Evolutionary conservation across 2,113 vertebrate genomes (phyloP), one percentile per base, ranked within the genome.

Genomic region (Amphiprion ocellaris): DNA sequence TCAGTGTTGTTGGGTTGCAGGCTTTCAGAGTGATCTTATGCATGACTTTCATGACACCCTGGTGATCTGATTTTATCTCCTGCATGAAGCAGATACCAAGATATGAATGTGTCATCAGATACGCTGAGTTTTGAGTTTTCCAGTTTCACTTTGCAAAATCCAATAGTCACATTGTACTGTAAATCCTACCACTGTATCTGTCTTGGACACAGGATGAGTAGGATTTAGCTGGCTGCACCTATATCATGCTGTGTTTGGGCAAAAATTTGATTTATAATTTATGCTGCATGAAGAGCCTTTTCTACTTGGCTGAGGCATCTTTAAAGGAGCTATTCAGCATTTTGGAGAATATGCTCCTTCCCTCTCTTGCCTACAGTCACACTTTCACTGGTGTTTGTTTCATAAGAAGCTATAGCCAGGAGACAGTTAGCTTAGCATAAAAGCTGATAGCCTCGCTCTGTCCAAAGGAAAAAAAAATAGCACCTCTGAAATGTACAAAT

Each of bases 1-100:
- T 96, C 33, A 94, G 94, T 94, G 90, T 81, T 76, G 66, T 21
- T 53, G 50, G 64, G 63, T 15, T 59, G 24, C 69, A 69, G 63
- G 21, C 24, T 49, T 61, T 64, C 19, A 66, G 1, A 71, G 52
- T 70, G 67, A 77, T 8, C 47, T 74, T 56, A 54, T 85, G 79
- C 79, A 87, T 91, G 86, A 74, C 10, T 77, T 50, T 61, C 5
- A 33, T 21, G 23, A 77, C 39, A 15, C 28, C 7, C 17, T 56
- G 53, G 24, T 28, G 44, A 37, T 33, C 19, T 78, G 39, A 14
- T 30, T 74, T 75, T 26, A 19, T 30, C 39, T 71, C 3, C 14
- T 79, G 90, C 91, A 93, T 90, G 88, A 71, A 54, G 46, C 49
- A 33, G 7, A 66, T 4, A 33, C 33, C 23, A 49, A 17, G 39